A percentile compares a stretch with the other conserved stretches of the same genome.
phyloP scores from a whole-genome alignment of 2,888 invertebrate species.

The Drosophila neutralis region DNA sequence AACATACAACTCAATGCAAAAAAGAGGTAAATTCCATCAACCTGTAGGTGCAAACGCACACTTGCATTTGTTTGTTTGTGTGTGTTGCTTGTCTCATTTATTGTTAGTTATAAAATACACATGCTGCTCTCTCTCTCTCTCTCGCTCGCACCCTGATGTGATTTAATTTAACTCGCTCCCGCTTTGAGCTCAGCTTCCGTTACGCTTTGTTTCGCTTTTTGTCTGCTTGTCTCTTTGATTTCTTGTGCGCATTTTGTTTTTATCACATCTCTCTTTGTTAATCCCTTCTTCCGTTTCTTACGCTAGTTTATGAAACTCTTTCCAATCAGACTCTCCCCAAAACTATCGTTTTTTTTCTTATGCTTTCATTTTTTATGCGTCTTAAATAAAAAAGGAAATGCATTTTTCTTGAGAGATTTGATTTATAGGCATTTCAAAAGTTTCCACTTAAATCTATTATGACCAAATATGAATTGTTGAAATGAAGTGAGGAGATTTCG shows the following conservation, averaged over 20 bases:
- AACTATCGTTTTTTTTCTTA: slow-evolving; percentile 22
- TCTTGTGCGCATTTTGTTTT: slow-evolving; percentile 42
- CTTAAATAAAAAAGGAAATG: not conserved
- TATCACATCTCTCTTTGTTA: slow-evolving; percentile 48
- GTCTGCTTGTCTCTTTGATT: slow-evolving; percentile 31
- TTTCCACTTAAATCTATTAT: not conserved
- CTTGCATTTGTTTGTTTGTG: slow-evolving; percentile 11
- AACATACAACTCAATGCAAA: slow-evolving; percentile 56
- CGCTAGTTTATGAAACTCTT: slow-evolving; percentile 9
- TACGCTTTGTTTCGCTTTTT: slow-evolving; percentile 49
- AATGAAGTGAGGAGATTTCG: not conserved
- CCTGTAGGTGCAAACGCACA: slow-evolving; percentile 48
- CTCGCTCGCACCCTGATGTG: slow-evolving; percentile 46
- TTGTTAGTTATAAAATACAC: slow-evolving; percentile 38
- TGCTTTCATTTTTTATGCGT: slow-evolving; percentile 52
- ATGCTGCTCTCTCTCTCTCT: slow-evolving; percentile 1
- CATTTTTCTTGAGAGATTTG: not conserved
- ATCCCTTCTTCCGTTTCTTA: slow-evolving; percentile 28
- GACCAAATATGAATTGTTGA: not conserved
- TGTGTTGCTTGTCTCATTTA: slow-evolving; percentile 21
- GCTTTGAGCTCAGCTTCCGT: slow-evolving; percentile 66
- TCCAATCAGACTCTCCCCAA: slow-evolving; percentile 23
- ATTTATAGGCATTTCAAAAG: not conserved
- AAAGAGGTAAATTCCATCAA: slow-evolving; percentile 69
- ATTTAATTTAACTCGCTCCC: slow-evolving; percentile 60